Conservation (phyloP, 2,113 vertebrate species). For the Burhinus oedicnemus region DNA sequence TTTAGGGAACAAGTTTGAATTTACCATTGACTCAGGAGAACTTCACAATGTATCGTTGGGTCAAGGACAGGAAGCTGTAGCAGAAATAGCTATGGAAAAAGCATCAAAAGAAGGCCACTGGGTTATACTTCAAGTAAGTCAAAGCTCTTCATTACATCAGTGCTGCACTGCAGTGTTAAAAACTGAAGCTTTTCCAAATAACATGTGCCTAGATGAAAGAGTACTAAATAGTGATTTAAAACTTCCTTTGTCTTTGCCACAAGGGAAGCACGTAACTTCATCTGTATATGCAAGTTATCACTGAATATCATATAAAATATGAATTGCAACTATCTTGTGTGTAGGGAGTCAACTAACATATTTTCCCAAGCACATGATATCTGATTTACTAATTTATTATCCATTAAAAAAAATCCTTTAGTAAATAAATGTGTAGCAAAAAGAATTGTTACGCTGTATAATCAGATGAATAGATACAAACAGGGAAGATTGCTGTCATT, state of each 20-base stretch:
- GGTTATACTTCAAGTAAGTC: conserved; percentile 87
- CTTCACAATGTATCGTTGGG: conserved; percentile 82
- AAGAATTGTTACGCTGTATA: conserved; percentile 78
- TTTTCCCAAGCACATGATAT: conserved; percentile 72
- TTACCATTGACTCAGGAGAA: conserved; percentile 86
- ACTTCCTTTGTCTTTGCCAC: conserved; percentile 67
- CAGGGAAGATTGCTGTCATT: conserved; percentile 83
- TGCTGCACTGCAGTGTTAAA: conserved; percentile 61
- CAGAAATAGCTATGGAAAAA: conserved; percentile 83
- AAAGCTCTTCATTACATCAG: conserved; percentile 70
- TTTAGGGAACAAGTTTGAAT: conserved; percentile 82
- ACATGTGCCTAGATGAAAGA: conserved; percentile 72
- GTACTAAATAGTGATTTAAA: conserved; percentile 74
- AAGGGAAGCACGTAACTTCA: conserved; percentile 52
- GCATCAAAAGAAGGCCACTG: conserved; percentile 89
- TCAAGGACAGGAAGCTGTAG: conserved; percentile 86
- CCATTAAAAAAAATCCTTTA: conserved; percentile 74
- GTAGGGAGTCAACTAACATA: conserved; percentile 65
- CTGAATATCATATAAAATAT: conserved; percentile 59
- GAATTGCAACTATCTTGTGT: conserved; percentile 50
- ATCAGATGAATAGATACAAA: conserved; percentile 81
- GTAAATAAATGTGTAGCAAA: conserved; percentile 79
- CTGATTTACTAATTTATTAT: conserved; percentile 81
- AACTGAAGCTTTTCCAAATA: conserved; percentile 73
- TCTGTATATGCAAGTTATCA: conserved; percentile 1